Conservation (phyloP, 2,113 vertebrate genomes). For the Piaya cayana region DNA sequence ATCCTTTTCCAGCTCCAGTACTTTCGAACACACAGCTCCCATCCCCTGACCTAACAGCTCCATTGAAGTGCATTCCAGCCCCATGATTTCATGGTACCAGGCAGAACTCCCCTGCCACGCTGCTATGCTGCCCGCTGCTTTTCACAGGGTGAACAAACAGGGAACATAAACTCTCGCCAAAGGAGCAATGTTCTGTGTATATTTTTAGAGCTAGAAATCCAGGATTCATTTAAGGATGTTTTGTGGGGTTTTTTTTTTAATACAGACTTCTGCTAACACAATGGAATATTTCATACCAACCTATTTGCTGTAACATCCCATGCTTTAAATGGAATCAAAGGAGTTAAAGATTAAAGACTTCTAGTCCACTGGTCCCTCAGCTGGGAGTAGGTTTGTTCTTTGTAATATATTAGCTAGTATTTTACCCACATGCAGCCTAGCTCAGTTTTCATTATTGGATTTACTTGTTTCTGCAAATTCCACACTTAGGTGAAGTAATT, state of each 20-base stretch:
- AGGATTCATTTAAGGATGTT: slow-evolving; percentile 60
- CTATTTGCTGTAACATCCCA: slow-evolving; percentile 33
- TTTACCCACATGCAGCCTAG: slow-evolving; percentile 24
- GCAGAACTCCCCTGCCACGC: slow-evolving; percentile 73
- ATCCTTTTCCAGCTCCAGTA: slow-evolving; percentile 60
- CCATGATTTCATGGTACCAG: slow-evolving; percentile 78
- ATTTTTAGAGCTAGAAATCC: slow-evolving; percentile 73
- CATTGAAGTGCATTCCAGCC: slow-evolving; percentile 75
- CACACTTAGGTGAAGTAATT: neutral
- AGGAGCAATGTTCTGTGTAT: slow-evolving; percentile 69
- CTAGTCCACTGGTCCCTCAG: slow-evolving; percentile 21
- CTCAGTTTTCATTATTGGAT: slow-evolving; percentile 16
- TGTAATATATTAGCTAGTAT: slow-evolving; percentile 27
- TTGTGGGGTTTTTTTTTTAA: slow-evolving; percentile 61
- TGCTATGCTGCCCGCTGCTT: slow-evolving; percentile 70
- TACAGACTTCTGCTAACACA: slow-evolving; percentile 60
- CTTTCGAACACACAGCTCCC: slow-evolving; percentile 65
- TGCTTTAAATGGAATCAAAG: slow-evolving; percentile 46
- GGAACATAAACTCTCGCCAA: slow-evolving; percentile 65
- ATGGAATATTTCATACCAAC: slow-evolving; percentile 64
- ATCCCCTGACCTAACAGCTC: slow-evolving; percentile 63
- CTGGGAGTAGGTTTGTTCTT: slow-evolving; percentile 36
- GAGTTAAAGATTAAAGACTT: slow-evolving; percentile 62
- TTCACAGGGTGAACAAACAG: slow-evolving; percentile 58
- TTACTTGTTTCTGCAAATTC: slow-evolving; percentile 22